phyloP scores from a whole-genome alignment of 2,888 invertebrate genomes.

The Agonopterix heracliana region DNA sequence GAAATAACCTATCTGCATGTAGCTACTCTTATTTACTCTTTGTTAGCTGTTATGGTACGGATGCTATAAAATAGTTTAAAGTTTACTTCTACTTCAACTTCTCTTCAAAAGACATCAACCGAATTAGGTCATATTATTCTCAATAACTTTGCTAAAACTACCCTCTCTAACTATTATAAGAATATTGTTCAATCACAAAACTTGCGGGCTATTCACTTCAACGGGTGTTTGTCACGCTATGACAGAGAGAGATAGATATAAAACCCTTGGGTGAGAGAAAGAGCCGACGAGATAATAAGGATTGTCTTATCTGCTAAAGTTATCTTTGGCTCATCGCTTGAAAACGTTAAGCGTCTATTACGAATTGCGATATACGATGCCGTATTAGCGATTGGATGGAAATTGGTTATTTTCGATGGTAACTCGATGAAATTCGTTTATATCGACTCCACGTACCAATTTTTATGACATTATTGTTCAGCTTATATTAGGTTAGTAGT shows the following conservation, averaged over 20 bases:
- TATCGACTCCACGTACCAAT: too few relatives aligned
- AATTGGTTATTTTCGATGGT: too few relatives aligned
- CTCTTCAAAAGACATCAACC: background rate
- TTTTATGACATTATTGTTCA: too few relatives aligned
- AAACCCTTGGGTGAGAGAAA: constrained; percentile 15
- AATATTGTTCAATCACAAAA: constrained; percentile 43
- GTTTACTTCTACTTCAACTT: background rate
- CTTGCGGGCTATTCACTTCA: constrained; percentile 23
- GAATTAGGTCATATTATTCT: background rate
- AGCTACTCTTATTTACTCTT: background rate
- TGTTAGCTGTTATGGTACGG: background rate
- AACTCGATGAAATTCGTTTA: too few relatives aligned
- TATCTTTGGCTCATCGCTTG: constrained; percentile 19
- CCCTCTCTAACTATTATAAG: too few relatives aligned
- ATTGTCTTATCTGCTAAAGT: constrained; percentile 25
- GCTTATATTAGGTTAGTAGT: too few relatives aligned
- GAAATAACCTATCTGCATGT: background rate
- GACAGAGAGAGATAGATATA: constrained; percentile 21
- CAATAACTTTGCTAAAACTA: constrained; percentile 19
- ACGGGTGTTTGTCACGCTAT: constrained; percentile 46
- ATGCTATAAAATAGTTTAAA: background rate
- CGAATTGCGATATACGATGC: background rate
- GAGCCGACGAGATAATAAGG: constrained; percentile 28
- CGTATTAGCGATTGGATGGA: background rate
- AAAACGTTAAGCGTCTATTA: constrained; percentile 7